Conservation (phyloP, 2,888 invertebrate genomes). For the Trichopoda pennipes region DNA sequence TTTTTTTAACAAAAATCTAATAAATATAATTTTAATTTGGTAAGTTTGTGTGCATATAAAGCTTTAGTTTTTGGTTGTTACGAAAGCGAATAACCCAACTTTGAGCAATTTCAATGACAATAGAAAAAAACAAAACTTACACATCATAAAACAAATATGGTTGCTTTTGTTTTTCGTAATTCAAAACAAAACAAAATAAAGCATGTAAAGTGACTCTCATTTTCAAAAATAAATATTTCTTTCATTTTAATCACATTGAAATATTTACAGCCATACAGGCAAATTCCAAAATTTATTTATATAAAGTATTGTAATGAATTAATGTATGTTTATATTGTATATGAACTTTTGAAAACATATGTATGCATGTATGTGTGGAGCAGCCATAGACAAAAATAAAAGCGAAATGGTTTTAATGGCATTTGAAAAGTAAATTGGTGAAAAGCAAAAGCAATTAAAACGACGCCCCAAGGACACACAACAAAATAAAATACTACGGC, state of each 20-base stretch:
- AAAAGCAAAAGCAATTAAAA: conserved; percentile 78
- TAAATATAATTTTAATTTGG: too few relatives aligned
- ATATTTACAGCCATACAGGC: background rate
- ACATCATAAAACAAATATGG: too few relatives aligned
- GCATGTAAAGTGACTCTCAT: conserved; percentile 17
- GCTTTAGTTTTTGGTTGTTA: too few relatives aligned
- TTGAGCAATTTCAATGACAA: too few relatives aligned
- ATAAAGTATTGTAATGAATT: conserved; percentile 29
- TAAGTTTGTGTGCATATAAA: too few relatives aligned
- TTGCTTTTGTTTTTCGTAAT: too few relatives aligned
- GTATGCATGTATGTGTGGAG: background rate
- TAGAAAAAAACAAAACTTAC: too few relatives aligned
- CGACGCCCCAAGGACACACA: conserved; percentile 81
- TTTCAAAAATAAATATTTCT: conserved; percentile 16
- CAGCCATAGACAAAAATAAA: conserved; percentile 62
- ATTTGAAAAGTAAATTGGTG: conserved; percentile 80
- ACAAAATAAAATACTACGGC: conserved; percentile 68
- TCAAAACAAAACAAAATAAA: too few relatives aligned
- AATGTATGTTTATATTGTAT: conserved; percentile 1
- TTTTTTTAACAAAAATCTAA: too few relatives aligned
- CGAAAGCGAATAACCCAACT: too few relatives aligned
- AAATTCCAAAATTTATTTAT: conserved; percentile 10
- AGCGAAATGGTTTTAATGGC: conserved; percentile 77
- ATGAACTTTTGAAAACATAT: background rate
- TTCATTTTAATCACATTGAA: background rate